Conservation (phyloP, 2,113 vertebrate species). For the Antennarius striatus region DNA sequence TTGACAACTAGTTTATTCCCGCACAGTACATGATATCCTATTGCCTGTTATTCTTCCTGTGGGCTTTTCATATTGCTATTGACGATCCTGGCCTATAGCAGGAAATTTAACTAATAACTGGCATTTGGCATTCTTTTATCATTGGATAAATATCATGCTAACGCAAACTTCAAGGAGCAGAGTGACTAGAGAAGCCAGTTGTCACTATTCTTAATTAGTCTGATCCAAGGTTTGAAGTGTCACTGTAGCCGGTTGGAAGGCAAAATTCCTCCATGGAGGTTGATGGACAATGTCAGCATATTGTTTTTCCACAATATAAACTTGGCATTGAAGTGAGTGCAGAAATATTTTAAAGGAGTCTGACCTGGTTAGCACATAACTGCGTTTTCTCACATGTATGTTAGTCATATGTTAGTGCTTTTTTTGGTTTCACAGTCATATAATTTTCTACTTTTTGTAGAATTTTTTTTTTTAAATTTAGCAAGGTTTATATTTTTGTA, state of each 20-base stretch:
- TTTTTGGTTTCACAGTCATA: too few species aligned
- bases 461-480: too few species aligned
- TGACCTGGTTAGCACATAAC: too few species aligned
- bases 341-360: too few species aligned
- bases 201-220: slow-evolving; percentile 74
- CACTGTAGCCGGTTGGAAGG: slow-evolving; percentile 48
- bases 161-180: slow-evolving; percentile 70
- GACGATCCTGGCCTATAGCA: slow-evolving; percentile 59
- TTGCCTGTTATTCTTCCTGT: slow-evolving; percentile 61
- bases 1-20: slow-evolving; percentile 74
- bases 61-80: slow-evolving; percentile 66
- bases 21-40: slow-evolving; percentile 50
- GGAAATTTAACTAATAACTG: slow-evolving; percentile 73
- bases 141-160: slow-evolving; percentile 76
- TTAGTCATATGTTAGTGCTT: too few species aligned
- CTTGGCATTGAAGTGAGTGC: slow-evolving; percentile 2
- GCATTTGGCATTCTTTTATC: slow-evolving; percentile 72
- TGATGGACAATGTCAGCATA: slow-evolving; percentile 69
- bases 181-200: slow-evolving; percentile 75
- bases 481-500: too few species aligned
- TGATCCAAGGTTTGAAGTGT: slow-evolving; percentile 53
- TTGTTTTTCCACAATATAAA: slow-evolving; percentile 21
- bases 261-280: slow-evolving; percentile 49
- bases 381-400: too few species aligned
- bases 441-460: too few species aligned